These are phyloP conservation scores for Orgyia antiqua DNA, from an alignment of 2,888 invertebrate genomes.

Conservation along the genomic window DNA sequence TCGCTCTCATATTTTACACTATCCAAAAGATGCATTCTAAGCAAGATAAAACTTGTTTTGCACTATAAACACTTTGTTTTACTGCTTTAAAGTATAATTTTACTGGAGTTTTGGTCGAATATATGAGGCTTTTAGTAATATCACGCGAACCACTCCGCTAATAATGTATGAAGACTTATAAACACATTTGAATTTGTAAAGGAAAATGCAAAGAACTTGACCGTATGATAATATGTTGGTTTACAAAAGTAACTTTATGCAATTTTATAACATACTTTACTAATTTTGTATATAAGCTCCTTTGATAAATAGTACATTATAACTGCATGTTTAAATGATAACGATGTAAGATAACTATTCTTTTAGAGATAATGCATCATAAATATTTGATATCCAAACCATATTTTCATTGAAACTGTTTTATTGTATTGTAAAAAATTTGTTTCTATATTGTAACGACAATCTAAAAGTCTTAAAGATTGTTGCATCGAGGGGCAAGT, in stretches of 20 bases:
- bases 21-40: slow-evolving; percentile 52
- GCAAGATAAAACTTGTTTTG: slow-evolving; percentile 24
- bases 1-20: slow-evolving; percentile 65
- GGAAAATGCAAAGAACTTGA: no score
- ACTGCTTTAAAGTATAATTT: slow-evolving; percentile 37
- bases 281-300: no score
- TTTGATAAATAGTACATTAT: no score
- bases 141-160: slow-evolving; percentile 37
- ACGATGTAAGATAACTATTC: no score
- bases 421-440: slow-evolving; percentile 15
- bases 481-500: slow-evolving; percentile 36
- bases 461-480: slow-evolving; percentile 45
- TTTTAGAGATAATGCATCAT: no score
- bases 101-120: slow-evolving; percentile 7
- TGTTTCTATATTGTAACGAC: slow-evolving; percentile 33
- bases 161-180: slow-evolving; percentile 33
- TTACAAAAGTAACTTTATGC: no score
- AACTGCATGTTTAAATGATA: no score
- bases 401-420: neutral
- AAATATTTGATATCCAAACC: no score
- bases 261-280: no score
- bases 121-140: slow-evolving; percentile 28
- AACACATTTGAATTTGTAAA: slow-evolving; percentile 9
- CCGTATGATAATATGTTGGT: no score
- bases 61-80: slow-evolving; percentile 39